phyloP scores from a whole-genome alignment of 1,140 invertebrate genomes.

The Dreissena rostriformis region DNA sequence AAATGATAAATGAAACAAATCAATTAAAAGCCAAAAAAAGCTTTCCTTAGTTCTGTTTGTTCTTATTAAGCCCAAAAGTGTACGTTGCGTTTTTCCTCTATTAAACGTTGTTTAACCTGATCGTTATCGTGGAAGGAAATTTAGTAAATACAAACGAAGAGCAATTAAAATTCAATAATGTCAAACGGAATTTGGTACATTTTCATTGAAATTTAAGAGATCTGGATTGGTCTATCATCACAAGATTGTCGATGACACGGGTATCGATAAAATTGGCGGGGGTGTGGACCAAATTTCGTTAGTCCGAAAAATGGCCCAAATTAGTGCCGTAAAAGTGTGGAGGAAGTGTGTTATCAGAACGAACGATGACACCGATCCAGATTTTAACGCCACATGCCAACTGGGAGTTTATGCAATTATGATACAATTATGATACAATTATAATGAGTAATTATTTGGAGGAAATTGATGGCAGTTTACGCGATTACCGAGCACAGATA shows the following conservation, averaged over 20 bases:
- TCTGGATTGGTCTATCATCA: constrained; percentile 20
- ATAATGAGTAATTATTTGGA: no score
- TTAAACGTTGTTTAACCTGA: constrained; percentile 28
- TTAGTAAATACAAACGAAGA: constrained; percentile 20
- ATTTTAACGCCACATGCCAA: no score
- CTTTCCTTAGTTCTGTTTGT: background rate
- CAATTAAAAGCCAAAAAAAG: constrained; percentile 21
- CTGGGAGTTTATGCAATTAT: no score
- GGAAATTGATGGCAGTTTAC: no score
- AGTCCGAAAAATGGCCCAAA: no score
- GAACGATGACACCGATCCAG: no score
- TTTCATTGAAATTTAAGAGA: constrained; percentile 22
- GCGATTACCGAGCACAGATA: no score
- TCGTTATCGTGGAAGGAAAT: constrained; percentile 27
- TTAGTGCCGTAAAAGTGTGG: no score
- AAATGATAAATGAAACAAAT: constrained; percentile 45
- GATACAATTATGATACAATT: no score
- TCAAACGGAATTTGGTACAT: constrained; percentile 1
- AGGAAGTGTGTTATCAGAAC: no score
- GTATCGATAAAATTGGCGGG: constrained; percentile 25
- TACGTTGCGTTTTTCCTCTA: background rate
- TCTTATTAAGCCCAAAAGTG: background rate
- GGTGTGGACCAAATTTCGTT: constrained; percentile 35
- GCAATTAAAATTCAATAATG: constrained; percentile 53
- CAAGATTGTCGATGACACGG: constrained; percentile 20